Evolutionary conservation across 1,140 invertebrate genomes (phyloP).

Genomic region (Euglossa dilemma): DNA sequence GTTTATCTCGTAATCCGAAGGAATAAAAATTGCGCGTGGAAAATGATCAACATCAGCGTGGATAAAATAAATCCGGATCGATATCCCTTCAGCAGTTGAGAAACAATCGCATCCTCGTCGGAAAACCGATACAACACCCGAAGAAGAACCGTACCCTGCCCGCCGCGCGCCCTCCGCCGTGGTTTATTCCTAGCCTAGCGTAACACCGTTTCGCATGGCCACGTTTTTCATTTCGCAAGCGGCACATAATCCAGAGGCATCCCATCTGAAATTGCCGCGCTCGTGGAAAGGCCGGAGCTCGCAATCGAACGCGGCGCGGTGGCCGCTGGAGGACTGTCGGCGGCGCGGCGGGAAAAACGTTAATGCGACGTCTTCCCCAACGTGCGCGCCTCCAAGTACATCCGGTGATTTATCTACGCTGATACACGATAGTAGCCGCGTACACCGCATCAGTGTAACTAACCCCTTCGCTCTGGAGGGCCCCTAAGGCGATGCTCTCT

Average conservation of each 20-base stretch:
- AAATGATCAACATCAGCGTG: too few species aligned
- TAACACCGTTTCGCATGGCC: neutral
- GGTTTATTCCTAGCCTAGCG: too few species aligned
- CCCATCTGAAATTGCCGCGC: neutral
- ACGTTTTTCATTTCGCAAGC: neutral
- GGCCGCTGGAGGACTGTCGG: neutral
- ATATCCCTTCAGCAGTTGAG: too few species aligned
- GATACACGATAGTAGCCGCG: slow-evolving; percentile 67
- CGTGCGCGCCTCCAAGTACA: slow-evolving; percentile 58
- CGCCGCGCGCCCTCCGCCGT: too few species aligned
- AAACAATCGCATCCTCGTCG: too few species aligned
- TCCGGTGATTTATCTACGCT: slow-evolving; percentile 69
- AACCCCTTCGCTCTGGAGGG: slow-evolving; percentile 65
- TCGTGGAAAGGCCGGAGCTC: neutral
- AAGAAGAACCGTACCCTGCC: too few species aligned
- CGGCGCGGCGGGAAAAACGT: slow-evolving; percentile 49
- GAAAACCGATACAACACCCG: too few species aligned
- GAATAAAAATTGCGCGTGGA: too few species aligned
- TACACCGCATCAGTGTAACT: slow-evolving; percentile 64
- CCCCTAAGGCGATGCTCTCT: slow-evolving; percentile 72
- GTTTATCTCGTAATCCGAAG: too few species aligned
- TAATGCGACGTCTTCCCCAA: slow-evolving; percentile 62
- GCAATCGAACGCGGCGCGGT: slow-evolving; percentile 1
- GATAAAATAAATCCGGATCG: too few species aligned
- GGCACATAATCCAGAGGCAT: neutral